Evolutionary conservation across 2,113 vertebrate genomes (phyloP).

Genomic region (Melozone crissalis): DNA sequence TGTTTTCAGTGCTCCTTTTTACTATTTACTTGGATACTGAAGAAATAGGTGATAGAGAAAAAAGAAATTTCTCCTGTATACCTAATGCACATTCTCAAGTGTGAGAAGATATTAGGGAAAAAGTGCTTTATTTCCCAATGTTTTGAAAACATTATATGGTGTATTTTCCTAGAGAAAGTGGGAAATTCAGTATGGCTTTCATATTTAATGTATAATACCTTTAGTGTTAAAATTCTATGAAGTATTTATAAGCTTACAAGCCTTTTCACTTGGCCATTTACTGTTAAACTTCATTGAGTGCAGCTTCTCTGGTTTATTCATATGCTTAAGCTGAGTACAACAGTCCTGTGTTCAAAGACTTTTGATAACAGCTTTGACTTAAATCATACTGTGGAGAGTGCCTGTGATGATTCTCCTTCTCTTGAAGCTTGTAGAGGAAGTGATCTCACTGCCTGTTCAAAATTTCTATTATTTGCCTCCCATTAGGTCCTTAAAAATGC

Average conservation of each 20-base stretch:
- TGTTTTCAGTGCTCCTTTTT: background rate
- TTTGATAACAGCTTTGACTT: background rate
- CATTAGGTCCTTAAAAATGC: background rate
- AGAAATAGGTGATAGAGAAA: background rate
- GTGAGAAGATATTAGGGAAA: background rate
- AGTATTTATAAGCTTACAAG: constrained; percentile 9
- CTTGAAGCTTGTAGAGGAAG: background rate
- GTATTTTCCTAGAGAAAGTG: background rate
- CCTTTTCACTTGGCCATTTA: background rate
- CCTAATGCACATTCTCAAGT: background rate
- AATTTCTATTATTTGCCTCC: background rate
- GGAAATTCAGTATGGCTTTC: background rate
- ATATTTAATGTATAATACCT: background rate
- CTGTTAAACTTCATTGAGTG: background rate
- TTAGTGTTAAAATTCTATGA: background rate
- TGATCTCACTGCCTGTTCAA: background rate
- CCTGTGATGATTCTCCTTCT: background rate
- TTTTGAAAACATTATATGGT: background rate
- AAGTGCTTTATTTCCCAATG: background rate
- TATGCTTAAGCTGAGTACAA: background rate
- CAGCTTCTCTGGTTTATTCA: background rate
- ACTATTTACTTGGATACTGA: background rate
- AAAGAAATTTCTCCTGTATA: background rate
- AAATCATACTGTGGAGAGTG: background rate
- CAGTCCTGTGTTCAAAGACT: background rate